Conservation (phyloP, 2,888 invertebrate genomes). For the Pomacea canaliculata region DNA sequence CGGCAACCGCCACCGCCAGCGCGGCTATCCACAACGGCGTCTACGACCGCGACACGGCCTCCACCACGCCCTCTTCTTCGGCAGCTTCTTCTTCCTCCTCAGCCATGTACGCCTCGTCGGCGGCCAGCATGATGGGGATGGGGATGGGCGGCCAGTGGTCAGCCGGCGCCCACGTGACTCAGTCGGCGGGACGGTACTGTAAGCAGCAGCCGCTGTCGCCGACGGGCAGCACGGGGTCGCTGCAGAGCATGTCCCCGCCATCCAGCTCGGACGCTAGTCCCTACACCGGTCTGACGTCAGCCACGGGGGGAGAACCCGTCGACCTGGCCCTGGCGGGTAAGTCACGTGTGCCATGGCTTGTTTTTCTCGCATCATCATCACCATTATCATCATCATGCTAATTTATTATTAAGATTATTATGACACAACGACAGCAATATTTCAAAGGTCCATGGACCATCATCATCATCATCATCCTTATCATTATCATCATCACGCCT, state of each 20-base stretch:
- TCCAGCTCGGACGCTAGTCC: conserved; percentile 58
- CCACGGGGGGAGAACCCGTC: conserved; percentile 50
- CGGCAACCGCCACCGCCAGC: conserved; percentile 28
- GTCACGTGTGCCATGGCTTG: neutral
- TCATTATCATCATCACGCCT: neutral
- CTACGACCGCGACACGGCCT: conserved; percentile 42
- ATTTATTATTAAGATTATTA: conserved; percentile 1
- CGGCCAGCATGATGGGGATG: conserved; percentile 6
- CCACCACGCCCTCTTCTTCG: conserved; percentile 22
- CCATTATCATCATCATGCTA: neutral
- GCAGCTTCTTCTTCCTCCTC: conserved; percentile 7
- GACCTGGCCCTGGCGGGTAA: conserved; percentile 60
- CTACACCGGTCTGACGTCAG: conserved; percentile 39
- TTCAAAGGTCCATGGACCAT: no score
- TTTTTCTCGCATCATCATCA: neutral
- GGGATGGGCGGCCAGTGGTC: conserved; percentile 1
- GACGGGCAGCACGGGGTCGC: conserved; percentile 64
- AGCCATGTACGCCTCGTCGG: conserved; percentile 3
- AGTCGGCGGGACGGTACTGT: conserved; percentile 47
- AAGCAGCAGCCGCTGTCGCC: conserved; percentile 64
- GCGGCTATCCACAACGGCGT: conserved; percentile 30
- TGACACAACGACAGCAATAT: neutral
- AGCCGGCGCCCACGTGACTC: conserved; percentile 21
- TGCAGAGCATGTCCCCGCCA: conserved; percentile 64
- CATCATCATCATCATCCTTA: no score